Conservation (phyloP, 2,888 invertebrate genomes). For the Aleiodes testaceus region DNA sequence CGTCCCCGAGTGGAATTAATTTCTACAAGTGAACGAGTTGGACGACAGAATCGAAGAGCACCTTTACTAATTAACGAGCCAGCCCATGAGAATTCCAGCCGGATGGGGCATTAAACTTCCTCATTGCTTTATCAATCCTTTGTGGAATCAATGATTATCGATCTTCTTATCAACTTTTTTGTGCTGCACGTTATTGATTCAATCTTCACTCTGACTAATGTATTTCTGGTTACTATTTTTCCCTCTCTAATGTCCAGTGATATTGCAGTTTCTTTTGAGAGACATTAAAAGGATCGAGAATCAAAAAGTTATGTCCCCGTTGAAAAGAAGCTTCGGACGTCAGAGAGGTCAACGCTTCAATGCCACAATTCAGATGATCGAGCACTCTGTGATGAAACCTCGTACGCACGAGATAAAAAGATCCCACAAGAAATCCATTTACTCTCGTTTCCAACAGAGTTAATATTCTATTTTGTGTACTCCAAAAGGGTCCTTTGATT, state of each 20-base stretch:
- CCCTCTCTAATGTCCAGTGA: neutral
- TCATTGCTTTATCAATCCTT: constrained; percentile 22
- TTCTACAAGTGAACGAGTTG: constrained; percentile 50
- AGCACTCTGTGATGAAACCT: constrained; percentile 7
- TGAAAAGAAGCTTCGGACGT: constrained; percentile 12
- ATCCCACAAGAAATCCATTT: constrained; percentile 10
- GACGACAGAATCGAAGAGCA: constrained; percentile 38
- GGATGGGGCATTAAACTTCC: neutral
- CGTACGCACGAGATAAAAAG: neutral
- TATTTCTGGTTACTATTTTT: too few species aligned
- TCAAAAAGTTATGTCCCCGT: neutral
- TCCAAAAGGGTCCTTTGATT: neutral
- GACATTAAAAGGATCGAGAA: constrained; percentile 11
- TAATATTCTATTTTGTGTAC: neutral
- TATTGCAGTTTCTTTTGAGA: neutral
- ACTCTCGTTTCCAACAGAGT: constrained; percentile 7
- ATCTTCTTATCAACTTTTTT: neutral
- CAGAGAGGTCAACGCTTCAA: neutral
- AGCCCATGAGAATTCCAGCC: constrained; percentile 20
- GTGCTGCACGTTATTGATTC: too few species aligned
- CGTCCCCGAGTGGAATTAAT: constrained; percentile 52
- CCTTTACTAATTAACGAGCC: constrained; percentile 38
- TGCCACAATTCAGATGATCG: neutral
- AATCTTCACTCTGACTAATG: too few species aligned
- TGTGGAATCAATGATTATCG: constrained; percentile 10